phyloP scores from a whole-genome alignment of 2,888 invertebrate genomes.

The Phalera bucephala region DNA sequence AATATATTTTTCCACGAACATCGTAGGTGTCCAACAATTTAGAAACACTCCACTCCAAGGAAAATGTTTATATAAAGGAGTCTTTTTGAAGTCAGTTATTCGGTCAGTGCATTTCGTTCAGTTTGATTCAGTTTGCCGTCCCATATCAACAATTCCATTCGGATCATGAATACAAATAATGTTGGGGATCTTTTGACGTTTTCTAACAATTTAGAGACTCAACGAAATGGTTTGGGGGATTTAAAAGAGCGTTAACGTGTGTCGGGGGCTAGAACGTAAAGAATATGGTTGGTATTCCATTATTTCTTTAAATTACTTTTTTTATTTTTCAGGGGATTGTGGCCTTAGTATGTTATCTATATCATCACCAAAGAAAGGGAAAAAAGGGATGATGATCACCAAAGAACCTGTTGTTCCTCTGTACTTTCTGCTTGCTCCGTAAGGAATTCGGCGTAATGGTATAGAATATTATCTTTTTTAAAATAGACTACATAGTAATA shows the following conservation, averaged over 20 bases:
- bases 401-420: too few relatives aligned
- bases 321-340: too few relatives aligned
- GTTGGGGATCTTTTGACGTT: slow-evolving; percentile 20
- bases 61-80: slow-evolving; percentile 1
- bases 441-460: too few relatives aligned
- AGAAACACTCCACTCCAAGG: neutral
- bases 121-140: slow-evolving; percentile 4
- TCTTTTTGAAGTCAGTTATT: slow-evolving; percentile 3
- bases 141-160: slow-evolving; percentile 3
- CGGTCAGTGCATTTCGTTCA: slow-evolving; percentile 4
- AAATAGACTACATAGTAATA: too few relatives aligned
- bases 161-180: slow-evolving; percentile 8
- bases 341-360: too few relatives aligned
- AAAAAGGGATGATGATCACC: too few relatives aligned
- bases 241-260: slow-evolving; percentile 31
- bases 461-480: too few relatives aligned
- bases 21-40: too few relatives aligned
- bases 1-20: too few relatives aligned
- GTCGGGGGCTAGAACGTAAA: slow-evolving; percentile 9
- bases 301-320: neutral
- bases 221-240: slow-evolving; percentile 15
- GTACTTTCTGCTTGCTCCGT: too few relatives aligned
- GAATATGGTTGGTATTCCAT: neutral
- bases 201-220: slow-evolving; percentile 17
- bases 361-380: too few relatives aligned